Evolutionary conservation across 2,888 invertebrate genomes (phyloP), one percentile per base, ranked within the genome.

Genomic region (Glyphotaelius pellucidus): DNA sequence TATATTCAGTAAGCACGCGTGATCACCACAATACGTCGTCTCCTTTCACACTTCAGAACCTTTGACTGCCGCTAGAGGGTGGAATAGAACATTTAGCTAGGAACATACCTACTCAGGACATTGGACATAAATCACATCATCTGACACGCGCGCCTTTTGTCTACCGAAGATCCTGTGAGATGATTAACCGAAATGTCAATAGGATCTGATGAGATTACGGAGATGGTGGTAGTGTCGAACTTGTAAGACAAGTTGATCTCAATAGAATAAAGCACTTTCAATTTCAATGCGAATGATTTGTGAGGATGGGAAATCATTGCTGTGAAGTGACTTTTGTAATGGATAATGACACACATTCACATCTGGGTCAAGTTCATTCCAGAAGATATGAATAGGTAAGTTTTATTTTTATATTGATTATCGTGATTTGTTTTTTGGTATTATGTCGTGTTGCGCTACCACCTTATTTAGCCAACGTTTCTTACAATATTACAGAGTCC

Each of bases 101-200:
- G 67, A 25, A 67, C 67, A 67, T n/a, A 67, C 15, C 14, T 47
- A 47, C 67, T 9, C 9, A 14, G 86, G 30, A 30, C 14, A 30
- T 47, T 38, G 14, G 86, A 47, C 42, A 86, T 38, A 86, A 86
- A 35, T 42, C 86, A 35, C 30, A 86, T n/a, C 38, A 42, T 42
- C 38, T 47, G 86, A 86, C 86, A 86, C 86, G 86, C 86, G 47
- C 47, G 86, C 47, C 30, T 15, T 38, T 86, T 86, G 42, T 86
- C 47, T 67, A n/a, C 25, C 47, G 30, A 47, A 86, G 86, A 86
- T 86, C 47, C 30, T 47, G 31, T 35, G 14, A n/a, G 86, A 47
- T 86, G 86, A 86, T 47, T 86, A 47, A 86, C 86, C 86, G 47
- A 86, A 86, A 42, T n/a, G 86, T 86, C 38, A 86, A 86, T 86